Conservation (phyloP, 2,113 vertebrate genomes). For the Chloropsis hardwickii region DNA sequence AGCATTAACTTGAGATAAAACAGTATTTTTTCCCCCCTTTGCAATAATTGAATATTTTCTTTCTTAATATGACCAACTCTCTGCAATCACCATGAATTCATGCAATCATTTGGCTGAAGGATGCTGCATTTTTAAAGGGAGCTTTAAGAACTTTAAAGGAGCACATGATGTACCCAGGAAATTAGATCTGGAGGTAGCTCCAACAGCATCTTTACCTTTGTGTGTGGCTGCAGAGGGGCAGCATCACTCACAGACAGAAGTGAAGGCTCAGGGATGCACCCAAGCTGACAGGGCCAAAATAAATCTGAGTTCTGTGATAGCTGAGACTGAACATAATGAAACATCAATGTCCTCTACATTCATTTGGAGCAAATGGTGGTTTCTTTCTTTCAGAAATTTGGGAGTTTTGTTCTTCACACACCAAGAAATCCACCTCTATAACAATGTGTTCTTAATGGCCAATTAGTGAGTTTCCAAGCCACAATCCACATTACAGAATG, state of each 20-base stretch:
- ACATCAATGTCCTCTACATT: neutral
- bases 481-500: neutral
- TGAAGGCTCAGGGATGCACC: neutral
- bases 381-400: neutral
- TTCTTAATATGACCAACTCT: neutral
- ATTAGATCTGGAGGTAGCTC: neutral
- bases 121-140: neutral
- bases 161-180: neutral
- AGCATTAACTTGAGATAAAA: neutral
- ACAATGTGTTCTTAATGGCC: constrained; percentile 11
- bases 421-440: neutral
- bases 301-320: neutral
- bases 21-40: neutral
- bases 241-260: neutral
- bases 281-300: neutral
- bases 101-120: neutral
- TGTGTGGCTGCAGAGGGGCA: neutral
- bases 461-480: neutral
- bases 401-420: neutral
- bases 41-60: neutral
- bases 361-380: neutral
- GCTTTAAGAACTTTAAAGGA: neutral
- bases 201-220: neutral
- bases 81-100: neutral
- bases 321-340: neutral